phyloP scores from a whole-genome alignment of 2,797 vertebrate genomes.

The Etheostoma perlongum region DNA sequence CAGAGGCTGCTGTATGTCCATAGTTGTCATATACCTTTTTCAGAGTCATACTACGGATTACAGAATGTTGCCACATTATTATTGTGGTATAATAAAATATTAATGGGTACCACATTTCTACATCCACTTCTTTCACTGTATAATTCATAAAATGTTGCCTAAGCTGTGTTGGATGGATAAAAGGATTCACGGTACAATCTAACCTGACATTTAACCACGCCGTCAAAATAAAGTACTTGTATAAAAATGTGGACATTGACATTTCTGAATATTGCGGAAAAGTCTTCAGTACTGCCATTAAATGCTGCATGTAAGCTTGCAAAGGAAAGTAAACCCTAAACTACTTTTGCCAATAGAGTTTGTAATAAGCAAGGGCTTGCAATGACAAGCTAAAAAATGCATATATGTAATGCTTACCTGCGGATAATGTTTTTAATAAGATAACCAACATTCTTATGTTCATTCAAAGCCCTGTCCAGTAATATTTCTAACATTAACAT shows the following conservation, averaged over 20 bases:
- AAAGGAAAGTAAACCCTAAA: background rate
- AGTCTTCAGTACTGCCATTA: background rate
- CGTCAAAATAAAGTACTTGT: slow-evolving; percentile 32
- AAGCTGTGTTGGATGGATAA: slow-evolving; percentile 4
- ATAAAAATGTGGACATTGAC: slow-evolving; percentile 1
- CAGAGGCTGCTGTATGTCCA: slow-evolving; percentile 56
- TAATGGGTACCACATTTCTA: slow-evolving; percentile 59
- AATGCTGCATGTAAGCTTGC: background rate
- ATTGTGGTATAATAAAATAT: slow-evolving; percentile 79
- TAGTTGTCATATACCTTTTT: slow-evolving; percentile 69
- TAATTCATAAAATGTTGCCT: slow-evolving; percentile 26
- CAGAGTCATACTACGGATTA: slow-evolving; percentile 70
- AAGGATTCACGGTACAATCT: slow-evolving; percentile 13
- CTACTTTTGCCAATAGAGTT: background rate
- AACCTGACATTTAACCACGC: slow-evolving; percentile 15
- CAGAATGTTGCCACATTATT: slow-evolving; percentile 75
- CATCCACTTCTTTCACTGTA: slow-evolving; percentile 62
- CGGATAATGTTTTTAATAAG: slow-evolving; percentile 21
- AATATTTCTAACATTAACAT: background rate
- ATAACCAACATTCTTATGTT: background rate
- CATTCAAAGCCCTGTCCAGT: background rate
- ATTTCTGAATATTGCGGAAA: slow-evolving; percentile 11
- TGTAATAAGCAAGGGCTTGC: background rate
- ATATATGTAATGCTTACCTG: background rate
- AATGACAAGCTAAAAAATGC: background rate